Base-by-base conservation (phyloP, 2,113 vertebrate genomes). In the Campylomormyrus numenius region DNA sequence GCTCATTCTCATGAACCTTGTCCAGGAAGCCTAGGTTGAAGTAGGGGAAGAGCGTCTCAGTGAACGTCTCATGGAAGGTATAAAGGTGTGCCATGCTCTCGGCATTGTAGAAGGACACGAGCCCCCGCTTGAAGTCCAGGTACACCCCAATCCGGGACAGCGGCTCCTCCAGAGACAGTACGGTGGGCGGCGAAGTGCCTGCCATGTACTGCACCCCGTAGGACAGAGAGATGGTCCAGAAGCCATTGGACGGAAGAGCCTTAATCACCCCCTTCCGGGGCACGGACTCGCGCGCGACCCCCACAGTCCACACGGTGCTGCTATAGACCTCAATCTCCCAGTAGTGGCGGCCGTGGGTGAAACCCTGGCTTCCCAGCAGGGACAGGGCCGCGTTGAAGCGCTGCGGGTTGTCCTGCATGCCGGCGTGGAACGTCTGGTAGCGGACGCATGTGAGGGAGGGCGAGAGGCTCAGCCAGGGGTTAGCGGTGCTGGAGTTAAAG, bases 301-400 rank as follows among this genome's bases (percentile, higher is more conserved):
- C 96, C 6, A 96, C 95, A 0, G 95, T 96, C 96, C 96, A 96
- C 35, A 96, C 96, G 0, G 96, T 95, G 93, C 95, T 96, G 94
- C 95, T 96, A 91, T 95, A 95, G 45, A 96, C 96, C 85, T 96
- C 95, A 0, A 96, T 95, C 93, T 96, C 96, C 96, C 96, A 96
- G 94, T 96, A 96, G 91, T 96, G 95, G 13, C 95, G 95, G 5
- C 96, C 96, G 0, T 96, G 94, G 45, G 94, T 95, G 93, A 96
- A 96, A 52, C 95, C 95, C 93, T 96, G 95, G 87, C 95, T 96
- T 5, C 93, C 96, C 5, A 96, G 94, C 88, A 96, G 94, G 0
- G 95, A 97, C 90, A 96, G 93, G 46, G 96, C 96, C 0, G 96
- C 95, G 2, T 96, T 96, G 92, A 96, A 96, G 90, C 96, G 92